Base-by-base conservation (phyloP, 1,140 invertebrate species). In the Chironomus tepperi region DNA sequence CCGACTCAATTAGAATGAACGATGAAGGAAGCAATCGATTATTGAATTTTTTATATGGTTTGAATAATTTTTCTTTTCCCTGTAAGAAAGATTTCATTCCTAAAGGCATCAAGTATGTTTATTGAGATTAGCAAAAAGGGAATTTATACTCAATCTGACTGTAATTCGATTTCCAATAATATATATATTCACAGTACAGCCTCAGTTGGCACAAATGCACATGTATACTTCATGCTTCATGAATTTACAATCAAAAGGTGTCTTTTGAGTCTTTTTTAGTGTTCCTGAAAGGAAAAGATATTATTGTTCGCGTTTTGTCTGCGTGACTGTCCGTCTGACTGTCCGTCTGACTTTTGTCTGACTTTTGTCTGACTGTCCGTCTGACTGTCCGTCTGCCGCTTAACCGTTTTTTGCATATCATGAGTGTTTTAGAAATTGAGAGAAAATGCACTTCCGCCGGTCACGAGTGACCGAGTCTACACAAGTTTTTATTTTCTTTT, bases 161-260 rank as follows among this genome's bases (percentile, higher is more conserved):
- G 9, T 57, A 57, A 57, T 57, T 15, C 47, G n/a, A 57, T 57
- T 57, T 12, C 47, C 12, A 34, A 34, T 34, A n/a, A 34, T 34
- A 34, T 34, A 34, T 34, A 5, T 34, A 34, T 34, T 34, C 12
- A 57, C 12, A 57, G 5, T 12, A 57, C 47, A 34, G 47, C 47
- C 47, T 57, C 47, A 57, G n/a, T 57, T 57, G 47, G 47, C 47
- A 57, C 47, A 57, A 12, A 57, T 57, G 47, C 24, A 34, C 24
- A 34, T 34, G 24, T 34, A 34, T 34, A 34, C 47, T 57, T 15
- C 47, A 57, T 57, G 12, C 47, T 12, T 57, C 47, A 57, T 57
- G 47, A 57, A 57, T 57, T 12, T 57, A 57, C 47, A 57, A 57
- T 57, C 47, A 57, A 57, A 57, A 57, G 47, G n/a, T 57, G 47